Evolutionary conservation across 2,888 invertebrate genomes (phyloP), one percentile per base, ranked within the genome.

Genomic region (Synanthedon myopaeformis): DNA sequence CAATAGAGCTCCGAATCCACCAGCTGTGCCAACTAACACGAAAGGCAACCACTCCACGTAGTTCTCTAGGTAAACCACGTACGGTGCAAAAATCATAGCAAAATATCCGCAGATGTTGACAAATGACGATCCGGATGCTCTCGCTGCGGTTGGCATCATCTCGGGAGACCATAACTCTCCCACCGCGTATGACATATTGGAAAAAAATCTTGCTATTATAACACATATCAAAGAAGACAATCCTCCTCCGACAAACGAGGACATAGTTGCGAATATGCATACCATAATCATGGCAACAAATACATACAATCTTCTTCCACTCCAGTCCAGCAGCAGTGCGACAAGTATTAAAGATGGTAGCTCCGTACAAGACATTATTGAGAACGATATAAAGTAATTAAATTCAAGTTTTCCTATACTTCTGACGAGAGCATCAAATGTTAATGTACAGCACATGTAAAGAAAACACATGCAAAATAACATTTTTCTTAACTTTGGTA

Each of bases 111-210:
- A 53, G 10, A 55, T 55, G 48, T 58, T 56, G 41, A 56, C 49
- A 10, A 53, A 17, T 13, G 56, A 55, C 5, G 51, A 52, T 2
- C 56, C 58, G 11, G 56, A 54, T 10, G 51, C 58, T 41, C 58
- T 51, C 10, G 55, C 56, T 14, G 55, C 42, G 11, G 58, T 56
- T 1, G 58, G 56, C 42, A 58, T 41, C 17, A 56, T 41, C 49
- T 58, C 58, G 3, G 56, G 54, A n/a, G 54, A 53, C 58, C 58
- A 58, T 42, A 56, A 56, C 23, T 54, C 53, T 5, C 53, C 52
- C 13, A 56, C 42, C 11, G 52, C 56, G 35, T 53, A 56, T 0
- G 53, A 28, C 51, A 58, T 54, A 49, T 58, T 58, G 13, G 54
- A 52, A 13, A 51, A 14, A 51, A 58, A 55, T 41, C 56, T 56